Evolutionary conservation across 2,888 invertebrate species (phyloP), one percentile per base, ranked within the genome.

Genomic region (Leptogaster cylindrica): DNA sequence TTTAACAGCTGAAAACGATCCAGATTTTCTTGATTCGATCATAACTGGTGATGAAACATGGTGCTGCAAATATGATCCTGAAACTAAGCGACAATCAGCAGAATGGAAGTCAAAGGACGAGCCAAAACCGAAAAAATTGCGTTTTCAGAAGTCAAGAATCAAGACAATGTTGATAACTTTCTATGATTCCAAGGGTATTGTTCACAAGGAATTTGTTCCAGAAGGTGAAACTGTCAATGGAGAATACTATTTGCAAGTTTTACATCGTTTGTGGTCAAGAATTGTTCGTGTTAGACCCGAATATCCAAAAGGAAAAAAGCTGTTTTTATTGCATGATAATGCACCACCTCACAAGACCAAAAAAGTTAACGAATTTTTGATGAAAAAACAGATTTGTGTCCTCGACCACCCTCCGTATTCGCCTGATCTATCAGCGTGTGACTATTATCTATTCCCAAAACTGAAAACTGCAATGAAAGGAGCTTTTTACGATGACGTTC

Each of bases 141-240:
- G 16, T 46, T 46, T 46, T 46, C 18, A 2, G 3, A 46, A 46
- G 46, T 46, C 46, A 52, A n/a, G n/a, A n/a, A n/a, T n/a, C n/a
- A n/a, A n/a, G n/a, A n/a, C n/a, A n/a, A 71, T 66, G 36, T 31
- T 70, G 23, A 71, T 68, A 61, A 28, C 28, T 10, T 68, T 70
- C 25, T 65, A 36, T 50, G 68, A 70, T 68, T 50, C 65, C 4
- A 61, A 67, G 20, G 61, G 67, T 27, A 55, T 70, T 16, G 58
- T 70, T 14, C 67, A 70, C 36, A 70, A n/a, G n/a, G n/a, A n/a
- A 65, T 66, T 66, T 23, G 48, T 58, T 61, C 36, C 58, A 66
- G 5, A 12, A 8, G 61, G 51, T 20, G 28, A 25, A 67, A 67
- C 50, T 12, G 39, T 67, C 31, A 8, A n/a, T 25, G 48, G 28